Percentiles rank a stretch among this genome's conserved stretches.
phyloP scores from a whole-genome alignment of 2,797 vertebrate genomes.

The Eutrigla gurnardus region DNA sequence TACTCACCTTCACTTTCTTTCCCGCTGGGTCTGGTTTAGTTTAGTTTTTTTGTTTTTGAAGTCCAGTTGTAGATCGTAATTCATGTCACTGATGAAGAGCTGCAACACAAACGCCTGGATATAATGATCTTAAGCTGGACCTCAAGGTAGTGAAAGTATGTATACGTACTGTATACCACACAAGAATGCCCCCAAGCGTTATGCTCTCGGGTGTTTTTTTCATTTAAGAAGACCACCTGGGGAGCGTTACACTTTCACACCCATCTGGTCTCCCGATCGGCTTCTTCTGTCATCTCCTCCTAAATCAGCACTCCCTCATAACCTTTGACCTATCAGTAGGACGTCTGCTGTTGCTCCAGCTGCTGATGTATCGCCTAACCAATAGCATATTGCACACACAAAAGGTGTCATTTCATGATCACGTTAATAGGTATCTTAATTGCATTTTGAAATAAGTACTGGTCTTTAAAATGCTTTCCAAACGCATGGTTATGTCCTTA shows the following conservation, averaged over 20 bases:
- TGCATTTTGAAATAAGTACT: slow-evolving; percentile 2
- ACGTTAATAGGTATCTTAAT: neutral
- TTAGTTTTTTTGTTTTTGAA: slow-evolving; percentile 33
- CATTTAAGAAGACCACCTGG: slow-evolving; percentile 65
- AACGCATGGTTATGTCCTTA: slow-evolving; percentile 3
- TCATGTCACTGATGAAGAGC: slow-evolving; percentile 29
- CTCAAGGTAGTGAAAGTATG: slow-evolving; percentile 22
- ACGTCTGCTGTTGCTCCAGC: slow-evolving; percentile 48
- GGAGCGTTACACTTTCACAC: slow-evolving; percentile 54
- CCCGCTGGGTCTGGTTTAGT: slow-evolving; percentile 33
- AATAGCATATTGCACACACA: slow-evolving; percentile 13
- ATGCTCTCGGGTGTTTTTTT: slow-evolving; percentile 36
- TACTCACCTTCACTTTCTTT: slow-evolving; percentile 43
- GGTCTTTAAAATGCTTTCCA: slow-evolving; percentile 7
- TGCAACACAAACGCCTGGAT: slow-evolving; percentile 16
- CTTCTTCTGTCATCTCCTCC: slow-evolving; percentile 31
- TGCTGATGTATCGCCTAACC: slow-evolving; percentile 35
- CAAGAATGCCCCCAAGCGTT: neutral
- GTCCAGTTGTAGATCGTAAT: slow-evolving; percentile 30
- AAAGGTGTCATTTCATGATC: neutral
- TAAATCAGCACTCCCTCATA: slow-evolving; percentile 46
- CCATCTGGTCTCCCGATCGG: slow-evolving; percentile 23
- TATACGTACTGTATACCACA: neutral
- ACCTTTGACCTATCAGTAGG: slow-evolving; percentile 60
- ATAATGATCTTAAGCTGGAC: slow-evolving; percentile 21